phyloP scores from a whole-genome alignment of 1,140 invertebrate species.

The Leptoteleia sp. region DNA sequence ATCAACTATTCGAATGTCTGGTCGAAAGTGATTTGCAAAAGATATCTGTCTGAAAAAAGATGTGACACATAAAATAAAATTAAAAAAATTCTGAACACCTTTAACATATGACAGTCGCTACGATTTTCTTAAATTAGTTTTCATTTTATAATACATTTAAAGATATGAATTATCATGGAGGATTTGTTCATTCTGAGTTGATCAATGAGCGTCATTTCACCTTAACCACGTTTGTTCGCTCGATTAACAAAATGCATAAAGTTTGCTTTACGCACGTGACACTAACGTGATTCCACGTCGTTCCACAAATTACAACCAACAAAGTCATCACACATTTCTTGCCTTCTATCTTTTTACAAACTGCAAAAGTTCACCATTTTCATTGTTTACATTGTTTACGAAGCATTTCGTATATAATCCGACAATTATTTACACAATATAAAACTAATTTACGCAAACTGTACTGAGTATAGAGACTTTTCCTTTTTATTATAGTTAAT shows the following conservation, averaged over 20 bases:
- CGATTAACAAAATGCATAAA: conserved; percentile 52
- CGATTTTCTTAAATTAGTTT: too few species aligned
- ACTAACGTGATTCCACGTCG: conserved; percentile 2
- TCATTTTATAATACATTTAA: too few species aligned
- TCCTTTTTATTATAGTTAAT: conserved; percentile 22
- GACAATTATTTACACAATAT: conserved; percentile 63
- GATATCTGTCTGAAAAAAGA: too few species aligned
- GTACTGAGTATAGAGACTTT: conserved; percentile 39
- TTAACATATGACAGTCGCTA: too few species aligned
- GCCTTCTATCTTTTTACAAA: conserved; percentile 38
- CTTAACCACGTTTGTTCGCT: conserved; percentile 42
- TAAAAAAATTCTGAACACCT: too few species aligned
- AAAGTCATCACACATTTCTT: conserved; percentile 9
- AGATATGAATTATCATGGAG: too few species aligned
- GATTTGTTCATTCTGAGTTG: too few species aligned
- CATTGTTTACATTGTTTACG: conserved; percentile 35
- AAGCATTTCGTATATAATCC: conserved; percentile 44
- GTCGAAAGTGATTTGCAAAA: too few species aligned
- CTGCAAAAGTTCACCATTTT: conserved; percentile 19
- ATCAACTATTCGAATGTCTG: too few species aligned
- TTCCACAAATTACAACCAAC: conserved; percentile 21
- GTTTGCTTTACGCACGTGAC: conserved; percentile 15
- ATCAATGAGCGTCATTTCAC: too few species aligned
- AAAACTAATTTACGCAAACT: conserved; percentile 56
- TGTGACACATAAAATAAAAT: too few species aligned